phyloP scores from a whole-genome alignment of 1,140 invertebrate species.

The Babylonia areolata region DNA sequence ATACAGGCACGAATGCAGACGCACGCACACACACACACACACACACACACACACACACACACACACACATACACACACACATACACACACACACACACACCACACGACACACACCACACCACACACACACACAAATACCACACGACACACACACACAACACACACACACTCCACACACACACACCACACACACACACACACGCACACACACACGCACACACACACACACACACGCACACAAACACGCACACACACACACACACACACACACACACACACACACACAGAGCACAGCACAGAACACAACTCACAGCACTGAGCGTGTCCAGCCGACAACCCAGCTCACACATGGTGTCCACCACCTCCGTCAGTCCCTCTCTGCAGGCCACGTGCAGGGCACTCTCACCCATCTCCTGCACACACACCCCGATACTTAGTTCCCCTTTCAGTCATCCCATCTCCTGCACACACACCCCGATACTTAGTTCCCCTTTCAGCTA shows the following conservation, averaged over 20 bases:
- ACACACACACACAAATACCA: too few species aligned
- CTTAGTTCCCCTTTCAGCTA: neutral
- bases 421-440: neutral
- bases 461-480: neutral
- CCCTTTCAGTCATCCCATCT: neutral
- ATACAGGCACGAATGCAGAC: too few species aligned
- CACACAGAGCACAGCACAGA: too few species aligned
- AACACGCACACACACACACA: too few species aligned
- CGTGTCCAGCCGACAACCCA: conserved; percentile 84
- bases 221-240: too few species aligned
- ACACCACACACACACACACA: neutral
- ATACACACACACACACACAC: too few species aligned
- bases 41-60: neutral
- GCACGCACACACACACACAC: neutral
- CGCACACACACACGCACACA: too few species aligned
- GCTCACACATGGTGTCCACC: conserved; percentile 85
- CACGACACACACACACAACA: too few species aligned
- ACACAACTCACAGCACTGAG: conserved; percentile 78
- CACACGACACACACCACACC: too few species aligned
- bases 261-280: too few species aligned
- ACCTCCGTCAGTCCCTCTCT: conserved; percentile 83
- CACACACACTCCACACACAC: neutral
- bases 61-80: too few species aligned
- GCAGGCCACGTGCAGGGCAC: conserved; percentile 85
- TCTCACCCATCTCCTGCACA: conserved; percentile 82